Base-by-base conservation (phyloP, 2,797 vertebrate species). In the Notolepis coatsorum region DNA sequence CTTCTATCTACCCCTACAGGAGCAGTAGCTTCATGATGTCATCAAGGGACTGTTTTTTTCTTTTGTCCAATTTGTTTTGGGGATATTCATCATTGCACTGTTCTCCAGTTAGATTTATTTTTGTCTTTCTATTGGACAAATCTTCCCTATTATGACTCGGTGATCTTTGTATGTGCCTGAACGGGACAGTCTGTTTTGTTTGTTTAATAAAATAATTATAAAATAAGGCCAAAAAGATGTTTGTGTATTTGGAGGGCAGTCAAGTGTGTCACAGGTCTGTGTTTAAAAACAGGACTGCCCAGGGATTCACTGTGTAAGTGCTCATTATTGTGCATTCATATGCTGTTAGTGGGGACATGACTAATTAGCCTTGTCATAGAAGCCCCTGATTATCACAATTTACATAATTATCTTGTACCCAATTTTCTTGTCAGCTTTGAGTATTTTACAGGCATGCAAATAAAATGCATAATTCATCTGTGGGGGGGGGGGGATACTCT, bases 151-250 rank as follows among this genome's bases (percentile, higher is more conserved):
- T 72, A 60, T 69, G 15, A 51, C 21, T 24, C 13, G 17, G 27
- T 82, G n/a, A 54, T 18, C 66, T 76, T 64, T 81, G 57, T 73
- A 61, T 77, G 64, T 89, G 75, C 80, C 75, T 87, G 25, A 85
- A 76, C 51, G 68, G 57, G 69, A 81, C 78, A 71, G 68, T 78
- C 71, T 80, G 66, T 84, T n/a, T n/a, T n/a, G 68, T 89, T 80
- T 86, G 84, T 91, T 87, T 89, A 92, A 92, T 93, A 90, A 91
- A 91, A 90, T 57, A 24, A 71, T 77, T 30, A 62, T 47, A 55
- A 54, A 33, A 41, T 27, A 9, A 69, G 23, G 15, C 74, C 42
- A 68, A 49, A n/a, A 60, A 69, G n/a, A 38, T 17, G 51, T 23
- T 41, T 25, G 8, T 35, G 42, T 56, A 24, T 61, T 31, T 27